Base-by-base conservation (phyloP, 2,888 invertebrate genomes). In the Spisula solida region DNA sequence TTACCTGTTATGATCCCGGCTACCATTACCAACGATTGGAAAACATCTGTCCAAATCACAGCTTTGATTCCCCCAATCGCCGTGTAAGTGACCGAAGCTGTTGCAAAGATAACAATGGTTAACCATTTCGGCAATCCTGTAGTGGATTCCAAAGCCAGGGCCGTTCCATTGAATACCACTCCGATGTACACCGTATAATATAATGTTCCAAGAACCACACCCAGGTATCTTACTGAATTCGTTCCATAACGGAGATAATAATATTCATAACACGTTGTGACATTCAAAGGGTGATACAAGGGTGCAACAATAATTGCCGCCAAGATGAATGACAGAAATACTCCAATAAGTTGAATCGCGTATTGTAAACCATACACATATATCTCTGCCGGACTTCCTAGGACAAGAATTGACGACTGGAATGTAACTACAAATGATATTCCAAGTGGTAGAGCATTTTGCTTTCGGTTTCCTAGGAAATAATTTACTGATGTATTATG, bases 21-120 rank as follows among this genome's bases (percentile, higher is more conserved):
- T 8, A 87, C 29, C 83, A 87, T 87, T 31, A 87, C 47, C 0
- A 82, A 6, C 4, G 82, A 70, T 25, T 87, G 87, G n/a, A 87
- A 80, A 4, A 87, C 87, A 41, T 87, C 87, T 25, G 87, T 87
- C 82, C 82, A 82, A 25, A 87, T 83, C 1, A 87, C 87, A 5
- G 87, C 87, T 56, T 78, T 78, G 1, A 87, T 83, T 18, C 87
- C 87, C 0, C 87, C 87, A 8, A 87, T 10, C 12, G 87, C 55
- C 10, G 87, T 87, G 34, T 87, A 87, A 25, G 78, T 80, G 10
- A 83, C 25, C 4, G 87, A 78, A 16, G 82, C 60, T 8, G 82
- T n/a, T 6, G 82, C 34, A 34, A 83, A 47, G 0, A 60, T 78
- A 1, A 82, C 56, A 41, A 60, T 78, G 6, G 87, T 47, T 4